phyloP scores from a whole-genome alignment of 2,113 vertebrate genomes.

The Thermophis baileyi region DNA sequence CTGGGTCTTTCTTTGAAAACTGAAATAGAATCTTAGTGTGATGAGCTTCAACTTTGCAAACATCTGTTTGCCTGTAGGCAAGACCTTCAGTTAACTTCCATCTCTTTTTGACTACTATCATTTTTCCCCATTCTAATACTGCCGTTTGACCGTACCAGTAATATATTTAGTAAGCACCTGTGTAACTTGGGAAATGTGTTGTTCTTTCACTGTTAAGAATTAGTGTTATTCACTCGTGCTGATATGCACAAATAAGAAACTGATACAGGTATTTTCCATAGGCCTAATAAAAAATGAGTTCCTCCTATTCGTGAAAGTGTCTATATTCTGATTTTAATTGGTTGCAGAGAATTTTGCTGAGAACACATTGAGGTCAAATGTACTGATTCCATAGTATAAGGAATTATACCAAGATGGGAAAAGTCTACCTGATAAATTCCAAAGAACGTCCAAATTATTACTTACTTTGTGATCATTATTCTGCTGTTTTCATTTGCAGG shows the following conservation, averaged over 20 bases:
- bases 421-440: neutral
- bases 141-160: neutral
- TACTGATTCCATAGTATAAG: neutral
- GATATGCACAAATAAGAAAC: neutral
- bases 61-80: neutral
- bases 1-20: neutral
- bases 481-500: constrained; percentile 64
- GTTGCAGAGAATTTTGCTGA: neutral
- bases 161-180: neutral
- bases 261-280: neutral
- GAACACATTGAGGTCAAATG: neutral
- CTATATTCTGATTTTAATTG: neutral
- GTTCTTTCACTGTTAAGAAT: neutral
- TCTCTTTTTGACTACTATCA: neutral
- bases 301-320: neutral
- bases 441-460: neutral
- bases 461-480: neutral
- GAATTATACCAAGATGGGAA: neutral
- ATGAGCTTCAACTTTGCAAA: neutral
- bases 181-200: neutral
- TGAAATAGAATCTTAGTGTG: neutral
- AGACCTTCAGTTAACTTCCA: neutral
- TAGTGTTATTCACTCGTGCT: neutral
- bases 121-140: neutral
- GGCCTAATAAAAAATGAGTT: neutral